Evolutionary conservation across 1,140 invertebrate genomes (phyloP), one percentile per base, ranked within the genome.

Genomic region (Brachionus koreanus): DNA sequence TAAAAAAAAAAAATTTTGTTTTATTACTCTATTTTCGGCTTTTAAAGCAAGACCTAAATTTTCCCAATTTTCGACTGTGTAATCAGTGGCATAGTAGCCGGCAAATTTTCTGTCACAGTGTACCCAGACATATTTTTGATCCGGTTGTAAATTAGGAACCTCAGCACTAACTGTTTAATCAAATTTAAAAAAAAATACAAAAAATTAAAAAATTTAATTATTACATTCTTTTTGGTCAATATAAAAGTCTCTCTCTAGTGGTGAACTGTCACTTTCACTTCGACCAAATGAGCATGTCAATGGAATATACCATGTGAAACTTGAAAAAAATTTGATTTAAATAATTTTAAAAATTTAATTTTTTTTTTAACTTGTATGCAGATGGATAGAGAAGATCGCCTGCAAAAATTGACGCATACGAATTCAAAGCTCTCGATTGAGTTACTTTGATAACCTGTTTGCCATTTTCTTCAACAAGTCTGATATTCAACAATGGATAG

Each of bases 221-320:
- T 49, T 42, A 79, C 76, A 79, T 33, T 79, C 49, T 42, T 61
- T 61, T 29, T 25, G 52, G 25, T 57, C 61, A 42, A 79, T 63
- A 16, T 63, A 79, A 43, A 79, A 79, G 13, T 57, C 61, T 65
- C 13, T 19, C 25, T 79, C 76, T 0, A 5, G 25, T 5, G 39
- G 16, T 25, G 35, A 9, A 12, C 4, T 23, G 12, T 42, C 23
- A 52, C 67, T 67, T n/a, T n/a, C 49, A 35, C 39, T 42, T 49
- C 29, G 63, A 52, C 79, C 57, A 69, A 82, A 82, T 69, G 57
- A 65, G 35, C 79, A 82, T 37, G 61, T 82, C 57, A 82, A 65
- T 65, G 79, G 79, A 65, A 82, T 39, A 37, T 67, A 82, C 79
- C 79, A 82, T 29, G 29, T 37, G 12, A 39, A 82, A 52, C 79